phyloP scores from a whole-genome alignment of 1,140 invertebrate species.

The fruit fly (Drosophila melanogaster) region DNA sequence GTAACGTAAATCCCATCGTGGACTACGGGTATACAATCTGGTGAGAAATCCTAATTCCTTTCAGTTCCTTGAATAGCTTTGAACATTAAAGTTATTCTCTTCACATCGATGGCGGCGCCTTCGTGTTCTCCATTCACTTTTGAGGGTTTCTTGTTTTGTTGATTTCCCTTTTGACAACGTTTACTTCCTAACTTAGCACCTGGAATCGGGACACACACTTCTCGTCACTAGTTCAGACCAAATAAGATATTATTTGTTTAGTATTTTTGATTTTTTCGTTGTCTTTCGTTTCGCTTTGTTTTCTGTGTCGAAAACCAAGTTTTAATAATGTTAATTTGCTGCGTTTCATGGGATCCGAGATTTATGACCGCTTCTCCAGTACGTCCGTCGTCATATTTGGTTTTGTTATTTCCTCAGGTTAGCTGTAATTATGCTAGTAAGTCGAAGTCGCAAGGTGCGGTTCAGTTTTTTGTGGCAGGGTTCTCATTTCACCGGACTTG shows the following conservation, averaged over 20 bases:
- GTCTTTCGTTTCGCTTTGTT: constrained; percentile 65
- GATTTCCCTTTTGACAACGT: constrained; percentile 58
- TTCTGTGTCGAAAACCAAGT: constrained; percentile 78
- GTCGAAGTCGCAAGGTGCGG: constrained; percentile 46
- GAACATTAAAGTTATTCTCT: constrained; percentile 16
- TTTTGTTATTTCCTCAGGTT: constrained; percentile 28
- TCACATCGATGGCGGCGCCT: constrained; percentile 31
- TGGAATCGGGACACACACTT: constrained; percentile 27
- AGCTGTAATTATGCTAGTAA: constrained; percentile 67
- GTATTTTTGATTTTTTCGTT: constrained; percentile 34
- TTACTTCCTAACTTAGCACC: constrained; percentile 72
- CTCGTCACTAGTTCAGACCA: constrained; percentile 69
- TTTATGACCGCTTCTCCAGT: constrained; percentile 51
- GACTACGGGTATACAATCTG: constrained; percentile 27
- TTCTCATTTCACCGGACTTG: constrained; percentile 58
- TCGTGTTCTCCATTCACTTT: constrained; percentile 32
- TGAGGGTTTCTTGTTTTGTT: constrained; percentile 18
- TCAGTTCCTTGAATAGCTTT: constrained; percentile 4
- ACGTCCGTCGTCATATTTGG: constrained; percentile 13
- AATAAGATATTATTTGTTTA: constrained; percentile 76
- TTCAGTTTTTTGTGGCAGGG: constrained; percentile 16
- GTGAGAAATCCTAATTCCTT: constrained; percentile 3
- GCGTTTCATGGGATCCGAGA: constrained; percentile 76
- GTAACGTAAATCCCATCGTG: constrained; percentile 62
- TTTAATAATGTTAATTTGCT: constrained; percentile 82